These are phyloP conservation scores for Muscicapa comitata DNA, from an alignment of 2,797 vertebrate genomes.

Conservation along the genomic window DNA sequence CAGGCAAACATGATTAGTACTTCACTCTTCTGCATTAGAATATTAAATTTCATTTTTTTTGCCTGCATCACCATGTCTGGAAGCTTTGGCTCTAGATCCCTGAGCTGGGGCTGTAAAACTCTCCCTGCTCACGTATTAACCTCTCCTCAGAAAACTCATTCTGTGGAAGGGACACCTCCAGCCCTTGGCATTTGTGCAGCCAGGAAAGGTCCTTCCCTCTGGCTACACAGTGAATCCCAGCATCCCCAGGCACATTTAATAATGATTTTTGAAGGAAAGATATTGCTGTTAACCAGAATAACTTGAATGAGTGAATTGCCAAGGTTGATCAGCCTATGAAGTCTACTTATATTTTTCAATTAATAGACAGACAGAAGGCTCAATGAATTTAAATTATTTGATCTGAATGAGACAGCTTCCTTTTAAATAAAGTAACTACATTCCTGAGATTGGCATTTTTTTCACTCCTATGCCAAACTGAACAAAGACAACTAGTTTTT, in stretches of 20 bases:
- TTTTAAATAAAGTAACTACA: neutral
- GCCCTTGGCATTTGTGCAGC: rapidly evolving
- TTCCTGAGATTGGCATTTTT: neutral
- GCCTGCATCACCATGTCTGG: neutral
- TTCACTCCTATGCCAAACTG: neutral
- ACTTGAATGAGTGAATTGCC: neutral
- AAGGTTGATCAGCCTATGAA: neutral
- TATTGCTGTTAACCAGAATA: neutral
- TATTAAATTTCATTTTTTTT: neutral
- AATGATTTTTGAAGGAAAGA: neutral
- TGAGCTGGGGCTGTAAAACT: neutral
- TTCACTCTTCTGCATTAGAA: neutral
- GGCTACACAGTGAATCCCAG: neutral
- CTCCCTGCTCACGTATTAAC: neutral
- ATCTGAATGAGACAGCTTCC: neutral
- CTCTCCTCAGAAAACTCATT: neutral
- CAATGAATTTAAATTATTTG: neutral
- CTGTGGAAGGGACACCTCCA: neutral
- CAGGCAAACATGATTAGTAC: neutral
- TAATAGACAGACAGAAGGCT: constrained; percentile 8
- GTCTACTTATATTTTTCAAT: neutral
- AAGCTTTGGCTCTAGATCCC: neutral
- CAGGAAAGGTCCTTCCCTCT: neutral
- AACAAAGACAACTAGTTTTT: neutral
- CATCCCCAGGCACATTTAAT: neutral